Base-by-base conservation (phyloP, 2,113 vertebrate genomes). In the Typhlomys cinereus region DNA sequence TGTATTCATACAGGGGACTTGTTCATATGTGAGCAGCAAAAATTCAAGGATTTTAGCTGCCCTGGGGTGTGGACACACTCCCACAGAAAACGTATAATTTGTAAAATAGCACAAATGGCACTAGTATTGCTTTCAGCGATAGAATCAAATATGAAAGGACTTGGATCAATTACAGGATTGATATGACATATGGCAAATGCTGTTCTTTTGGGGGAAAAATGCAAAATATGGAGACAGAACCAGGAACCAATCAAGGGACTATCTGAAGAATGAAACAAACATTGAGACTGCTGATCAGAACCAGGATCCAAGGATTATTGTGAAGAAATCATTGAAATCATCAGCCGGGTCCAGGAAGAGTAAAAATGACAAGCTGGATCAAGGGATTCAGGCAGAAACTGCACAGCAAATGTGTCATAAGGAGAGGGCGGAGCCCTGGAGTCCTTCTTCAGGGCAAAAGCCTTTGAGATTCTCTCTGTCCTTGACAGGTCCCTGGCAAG, bases 311-410 rank as follows among this genome's bases (percentile, higher is more conserved):
- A 31, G 85, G 81, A 88, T 96, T 97, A 97, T 36, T 85, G 83
- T 66, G 91, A 62, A 96, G 95, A 94, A 85, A 64, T 86, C 90
- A 94, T 61, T 87, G 85, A 73, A 95, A 91, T 93, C 92, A 92
- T 96, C 94, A 95, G 11, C 67, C 4, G 12, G 21, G 80, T 69
- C 86, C 50, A 86, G 25, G n/a, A 88, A 89, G 86, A 96, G 39
- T 94, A 88, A 95, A 95, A 92, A 93, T 93, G 96, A 96, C 96
- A 96, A 94, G 86, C 71, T 82, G 92, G 92, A 96, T 96, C 95
- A 96, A 95, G 31, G 83, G 84, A 92, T 85, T 80, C 80, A 62
- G 71, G 31, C 23, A 90, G 85, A 74, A 89, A 82, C 70, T 70
- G 34, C 11, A 66, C 89, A 92, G 85, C 36, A 61, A 92, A 93